A percentile compares a stretch with the other conserved stretches of the same genome.
phyloP scores from a whole-genome alignment of 2,797 vertebrate genomes.

The Syngnathus rostellatus region DNA sequence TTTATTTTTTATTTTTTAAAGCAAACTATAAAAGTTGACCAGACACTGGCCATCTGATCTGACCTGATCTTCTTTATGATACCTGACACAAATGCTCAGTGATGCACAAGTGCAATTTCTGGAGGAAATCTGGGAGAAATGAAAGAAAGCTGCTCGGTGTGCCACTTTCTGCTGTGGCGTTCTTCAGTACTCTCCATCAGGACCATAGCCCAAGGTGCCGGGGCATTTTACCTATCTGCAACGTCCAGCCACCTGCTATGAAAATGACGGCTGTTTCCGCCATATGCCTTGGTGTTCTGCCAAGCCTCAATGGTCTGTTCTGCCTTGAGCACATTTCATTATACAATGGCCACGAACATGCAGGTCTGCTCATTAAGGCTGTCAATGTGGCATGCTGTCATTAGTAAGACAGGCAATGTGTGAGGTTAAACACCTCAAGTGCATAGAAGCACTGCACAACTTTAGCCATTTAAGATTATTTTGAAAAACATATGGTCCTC shows the following conservation, averaged over 20 bases:
- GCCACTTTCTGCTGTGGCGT: constrained; percentile 47
- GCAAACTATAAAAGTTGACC: not conserved
- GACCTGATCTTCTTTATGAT: constrained; percentile 2
- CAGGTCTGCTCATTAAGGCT: constrained; percentile 79
- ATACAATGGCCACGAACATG: constrained; percentile 80
- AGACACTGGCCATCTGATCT: constrained; percentile 8
- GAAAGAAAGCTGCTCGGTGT: constrained; percentile 31
- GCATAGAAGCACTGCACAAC: constrained; percentile 32
- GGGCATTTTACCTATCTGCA: constrained; percentile 73
- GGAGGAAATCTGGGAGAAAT: not conserved
- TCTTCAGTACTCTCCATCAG: constrained; percentile 64
- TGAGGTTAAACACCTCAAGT: constrained; percentile 43
- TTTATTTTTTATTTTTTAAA: not conserved
- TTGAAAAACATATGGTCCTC: constrained; percentile 18
- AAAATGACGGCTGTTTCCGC: constrained; percentile 87
- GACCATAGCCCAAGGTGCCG: constrained; percentile 64
- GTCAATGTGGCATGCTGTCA: constrained; percentile 80
- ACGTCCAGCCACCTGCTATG: constrained; percentile 71
- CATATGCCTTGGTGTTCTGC: constrained; percentile 87
- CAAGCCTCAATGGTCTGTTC: constrained; percentile 84
- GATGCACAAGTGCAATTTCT: not conserved
- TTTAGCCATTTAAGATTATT: constrained; percentile 31
- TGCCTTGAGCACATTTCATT: constrained; percentile 90
- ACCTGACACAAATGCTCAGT: constrained; percentile 5
- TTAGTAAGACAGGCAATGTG: constrained; percentile 62